A percentile compares a stretch with the other conserved stretches of the same genome.
Evolutionary conservation across 2,113 vertebrate genomes (phyloP).

Genomic region (Hyperopisus bebe): DNA sequence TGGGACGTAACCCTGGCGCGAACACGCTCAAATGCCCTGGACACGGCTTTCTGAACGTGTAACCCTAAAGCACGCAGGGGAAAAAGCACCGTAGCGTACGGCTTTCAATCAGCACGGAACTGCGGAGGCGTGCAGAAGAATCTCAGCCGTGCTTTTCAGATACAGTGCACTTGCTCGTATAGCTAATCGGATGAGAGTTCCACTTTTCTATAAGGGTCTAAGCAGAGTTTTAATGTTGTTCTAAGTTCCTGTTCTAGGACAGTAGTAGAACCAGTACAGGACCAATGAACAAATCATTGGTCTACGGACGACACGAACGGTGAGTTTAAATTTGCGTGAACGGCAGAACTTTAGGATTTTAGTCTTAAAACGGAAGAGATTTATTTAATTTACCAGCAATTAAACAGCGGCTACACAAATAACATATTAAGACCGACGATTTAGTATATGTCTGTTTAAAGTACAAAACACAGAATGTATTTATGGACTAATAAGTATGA

Average conservation of each 20-base stretch:
- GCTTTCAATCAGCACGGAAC: not conserved
- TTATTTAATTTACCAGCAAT: too few relatives aligned
- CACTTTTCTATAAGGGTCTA: not conserved
- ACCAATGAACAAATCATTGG: not conserved
- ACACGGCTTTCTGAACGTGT: constrained; percentile 61
- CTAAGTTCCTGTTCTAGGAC: not conserved
- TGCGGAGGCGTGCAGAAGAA: not conserved
- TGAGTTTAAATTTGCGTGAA: too few relatives aligned
- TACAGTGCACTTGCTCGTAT: not conserved
- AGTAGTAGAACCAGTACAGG: not conserved
- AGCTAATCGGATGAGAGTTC: not conserved
- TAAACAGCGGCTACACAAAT: too few relatives aligned
- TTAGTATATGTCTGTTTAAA: too few relatives aligned
- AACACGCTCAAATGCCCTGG: constrained; percentile 66
- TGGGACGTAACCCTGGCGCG: constrained; percentile 71
- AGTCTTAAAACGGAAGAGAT: too few relatives aligned
- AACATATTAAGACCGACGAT: too few relatives aligned
- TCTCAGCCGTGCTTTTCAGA: not conserved
- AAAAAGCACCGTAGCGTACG: not conserved
- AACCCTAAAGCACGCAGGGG: constrained; percentile 52
- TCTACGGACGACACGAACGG: too few relatives aligned
- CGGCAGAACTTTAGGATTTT: too few relatives aligned
- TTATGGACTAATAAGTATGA: too few relatives aligned
- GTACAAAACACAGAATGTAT: too few relatives aligned
- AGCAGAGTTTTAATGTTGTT: not conserved